Evolutionary conservation across 2,113 vertebrate genomes (phyloP).

Genomic region (Phalacrocorax brasilianus): DNA sequence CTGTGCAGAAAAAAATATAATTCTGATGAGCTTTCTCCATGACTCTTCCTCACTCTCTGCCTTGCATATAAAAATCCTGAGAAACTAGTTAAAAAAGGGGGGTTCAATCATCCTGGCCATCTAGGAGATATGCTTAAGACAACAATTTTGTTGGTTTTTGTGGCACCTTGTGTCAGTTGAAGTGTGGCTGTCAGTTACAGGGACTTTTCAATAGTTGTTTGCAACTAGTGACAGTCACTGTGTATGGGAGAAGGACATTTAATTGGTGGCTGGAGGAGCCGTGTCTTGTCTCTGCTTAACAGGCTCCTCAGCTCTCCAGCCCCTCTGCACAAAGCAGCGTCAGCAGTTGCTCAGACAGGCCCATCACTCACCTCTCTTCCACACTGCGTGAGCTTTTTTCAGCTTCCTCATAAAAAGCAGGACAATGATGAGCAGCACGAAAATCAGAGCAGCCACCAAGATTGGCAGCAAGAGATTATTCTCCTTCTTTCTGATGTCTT

Average conservation of each 20-base stretch:
- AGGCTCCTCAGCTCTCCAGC: background rate
- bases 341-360: too few relatives aligned
- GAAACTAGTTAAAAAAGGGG: background rate
- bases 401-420: conserved; percentile 84
- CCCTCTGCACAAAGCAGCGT: background rate
- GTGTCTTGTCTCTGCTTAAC: background rate
- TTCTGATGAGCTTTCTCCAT: background rate
- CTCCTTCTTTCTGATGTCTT: background rate
- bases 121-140: background rate
- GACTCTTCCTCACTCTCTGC: background rate
- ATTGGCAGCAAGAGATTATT: conserved; percentile 74
- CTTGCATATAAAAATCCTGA: background rate
- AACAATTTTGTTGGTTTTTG: background rate
- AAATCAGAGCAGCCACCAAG: conserved; percentile 82
- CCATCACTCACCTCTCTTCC: conserved; percentile 83
- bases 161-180: background rate
- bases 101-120: background rate
- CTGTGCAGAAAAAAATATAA: conserved; percentile 64
- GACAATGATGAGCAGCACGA: conserved; percentile 81
- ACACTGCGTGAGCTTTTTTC: conserved; percentile 80
- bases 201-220: background rate
- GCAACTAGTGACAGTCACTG: background rate
- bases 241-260: background rate
- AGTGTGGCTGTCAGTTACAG: background rate
- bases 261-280: background rate